Base-by-base conservation (phyloP, 2,797 vertebrate species). In the Coccyzus lansbergi region DNA sequence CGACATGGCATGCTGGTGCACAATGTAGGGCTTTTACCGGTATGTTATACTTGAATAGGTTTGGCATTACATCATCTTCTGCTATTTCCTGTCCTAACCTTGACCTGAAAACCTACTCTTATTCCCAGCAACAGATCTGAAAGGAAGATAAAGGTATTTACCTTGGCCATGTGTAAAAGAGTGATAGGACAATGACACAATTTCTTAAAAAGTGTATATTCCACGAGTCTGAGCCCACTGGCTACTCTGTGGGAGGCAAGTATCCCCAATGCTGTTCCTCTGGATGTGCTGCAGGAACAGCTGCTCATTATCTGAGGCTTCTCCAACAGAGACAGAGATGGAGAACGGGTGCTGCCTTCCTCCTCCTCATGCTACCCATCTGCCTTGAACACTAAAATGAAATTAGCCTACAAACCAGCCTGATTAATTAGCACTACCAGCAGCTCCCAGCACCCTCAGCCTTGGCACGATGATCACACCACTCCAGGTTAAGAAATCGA, bases 31-130 rank as follows among this genome's bases (percentile, higher is more conserved):
- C 63, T 80, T 92, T 80, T 44, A 60, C 77, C 25, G 4, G 59
- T 79, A 58, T 42, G 60, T 69, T 89, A 46, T 26, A 60, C 74
- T 94, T 88, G 85, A 93, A 86, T 86, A 82, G 88, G 49, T 62
- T 91, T 88, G 83, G 74, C 89, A 94, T 96, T 84, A 95, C 94
- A 86, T 97, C 96, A 97, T 55, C 63, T 85, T 96, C 83, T 95
- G 93, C 94, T 95, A 96, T 97, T 97, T 97, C 95, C 96, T 97
- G 95, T 77, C 95, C 94, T 93, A 91, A 95, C 85, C 92, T 92
- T 15, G 78, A 97, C 93, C 91, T 20, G 33, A 64, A 74, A 68
- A 80, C 31, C 56, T 58, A 44, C 88, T 65, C 81, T 29, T n/a
- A 83, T 48, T 71, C 68, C 58, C 58, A 92, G 78, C 59, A 80